Base-by-base conservation (phyloP, 2,888 invertebrate species). In the Orthosia gracilis region DNA sequence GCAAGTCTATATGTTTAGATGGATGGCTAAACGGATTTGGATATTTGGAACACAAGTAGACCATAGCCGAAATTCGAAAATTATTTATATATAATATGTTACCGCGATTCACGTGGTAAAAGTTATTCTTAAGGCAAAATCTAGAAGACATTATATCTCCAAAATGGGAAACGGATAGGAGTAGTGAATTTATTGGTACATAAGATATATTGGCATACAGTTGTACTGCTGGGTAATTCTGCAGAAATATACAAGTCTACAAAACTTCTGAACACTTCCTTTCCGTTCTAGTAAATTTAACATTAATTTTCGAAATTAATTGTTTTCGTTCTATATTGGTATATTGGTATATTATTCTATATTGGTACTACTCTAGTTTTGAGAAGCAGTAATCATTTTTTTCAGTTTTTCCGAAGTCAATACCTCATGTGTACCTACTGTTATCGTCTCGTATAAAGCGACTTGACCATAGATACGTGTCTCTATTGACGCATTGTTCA, bases 181-280 rank as follows among this genome's bases (percentile, higher is more conserved):
- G 40, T 40, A 40, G 40, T 40, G 31, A 66, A 21, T 67, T 49
- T 18, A 68, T 21, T 66, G 31, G 4, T 31, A 31, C 31, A 31
- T 26, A 15, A 26, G 26, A 26, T 50, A 31, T 2, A 52, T 50
- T 65, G 15, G n/a, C 12, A 31, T n/a, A 18, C 31, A 50, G 3
- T 13, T 11, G 9, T 21, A 31, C 67, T 50, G 15, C 18, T 50
- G 49, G 31, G 12, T 23, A 69, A 31, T 49, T 66, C 67, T 69
- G 67, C 5, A 47, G 3, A 31, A 31, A 31, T 21, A 31, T 12
- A 49, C 18, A 21, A 49, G 1, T 18, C 4, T 47, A 45, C 3
- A 11, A 17, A 2, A 21, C 21, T 2, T 26, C 26, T 11, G 2
- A 23, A 1, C 18, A 23, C 7, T 69, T 69, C 18, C 40, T 40